phyloP scores from a whole-genome alignment of 2,113 vertebrate genomes.

The Brevimyrus niger region DNA sequence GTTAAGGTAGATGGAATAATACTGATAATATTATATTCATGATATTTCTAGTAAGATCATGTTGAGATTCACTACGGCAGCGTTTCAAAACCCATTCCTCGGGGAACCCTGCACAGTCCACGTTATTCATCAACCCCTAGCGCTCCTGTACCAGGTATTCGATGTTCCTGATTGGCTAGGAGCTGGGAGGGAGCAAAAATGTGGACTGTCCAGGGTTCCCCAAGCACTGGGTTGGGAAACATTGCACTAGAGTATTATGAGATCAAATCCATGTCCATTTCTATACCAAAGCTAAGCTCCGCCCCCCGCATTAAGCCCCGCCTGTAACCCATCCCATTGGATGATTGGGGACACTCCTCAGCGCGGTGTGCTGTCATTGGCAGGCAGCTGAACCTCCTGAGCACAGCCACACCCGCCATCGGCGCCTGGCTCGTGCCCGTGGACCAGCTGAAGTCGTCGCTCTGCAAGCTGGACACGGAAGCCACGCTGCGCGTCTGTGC shows the following conservation, averaged over 20 bases:
- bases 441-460: slow-evolving; percentile 90
- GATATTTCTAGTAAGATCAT: neutral
- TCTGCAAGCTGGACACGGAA: slow-evolving; percentile 89
- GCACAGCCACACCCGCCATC: slow-evolving; percentile 91
- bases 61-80: neutral
- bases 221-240: too few species aligned
- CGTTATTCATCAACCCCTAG: too few species aligned
- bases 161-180: too few species aligned
- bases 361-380: neutral
- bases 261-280: neutral
- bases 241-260: neutral
- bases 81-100: too few species aligned
- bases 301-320: neutral
- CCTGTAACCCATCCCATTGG: neutral
- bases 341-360: too few species aligned
- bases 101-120: too few species aligned
- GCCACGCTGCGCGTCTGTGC: slow-evolving; percentile 84
- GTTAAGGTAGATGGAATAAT: neutral
- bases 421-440: slow-evolving; percentile 94
- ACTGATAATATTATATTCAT: neutral
- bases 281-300: neutral
- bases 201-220: too few species aligned
- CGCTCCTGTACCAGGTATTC: too few species aligned
- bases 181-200: too few species aligned
- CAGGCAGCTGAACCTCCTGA: slow-evolving; percentile 92